Percentiles rank a stretch among this genome's conserved stretches.
Conservation (phyloP, 53 echinoderm and acorn worm genomes). For the Henricia sp. region DNA sequence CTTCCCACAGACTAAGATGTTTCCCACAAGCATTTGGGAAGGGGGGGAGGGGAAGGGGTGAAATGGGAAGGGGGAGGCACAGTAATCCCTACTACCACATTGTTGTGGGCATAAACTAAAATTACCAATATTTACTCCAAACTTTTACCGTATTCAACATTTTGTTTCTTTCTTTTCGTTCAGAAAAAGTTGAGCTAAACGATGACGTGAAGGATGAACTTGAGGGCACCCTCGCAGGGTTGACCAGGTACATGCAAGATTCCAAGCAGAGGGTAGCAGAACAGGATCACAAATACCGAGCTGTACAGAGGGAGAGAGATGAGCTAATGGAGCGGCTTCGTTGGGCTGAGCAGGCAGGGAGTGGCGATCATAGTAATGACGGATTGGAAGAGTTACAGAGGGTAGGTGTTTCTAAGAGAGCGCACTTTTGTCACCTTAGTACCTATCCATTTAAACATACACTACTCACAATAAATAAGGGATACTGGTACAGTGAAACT, state of each 20-base stretch:
- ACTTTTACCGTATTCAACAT: too few relatives aligned
- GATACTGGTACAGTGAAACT: too few relatives aligned
- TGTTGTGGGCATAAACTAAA: too few relatives aligned
- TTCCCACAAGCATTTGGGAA: too few relatives aligned
- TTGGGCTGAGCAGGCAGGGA: constrained; percentile 37
- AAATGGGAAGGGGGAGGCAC: too few relatives aligned
- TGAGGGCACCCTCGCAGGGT: constrained; percentile 74
- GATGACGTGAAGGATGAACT: constrained; percentile 86
- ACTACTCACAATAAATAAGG: too few relatives aligned
- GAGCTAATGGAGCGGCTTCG: constrained; percentile 58
- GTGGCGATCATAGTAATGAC: not conserved
- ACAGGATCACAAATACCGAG: constrained; percentile 66
- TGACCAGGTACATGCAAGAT: constrained; percentile 81
- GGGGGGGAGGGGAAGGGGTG: too few relatives aligned
- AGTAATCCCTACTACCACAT: too few relatives aligned
- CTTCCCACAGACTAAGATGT: too few relatives aligned
- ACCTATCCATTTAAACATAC: too few relatives aligned
- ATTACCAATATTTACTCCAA: too few relatives aligned
- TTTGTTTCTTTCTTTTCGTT: not conserved
- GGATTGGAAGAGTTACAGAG: constrained; percentile 68
- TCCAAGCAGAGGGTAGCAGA: constrained; percentile 72
- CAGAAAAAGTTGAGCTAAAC: constrained; percentile 85
- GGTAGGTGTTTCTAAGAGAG: constrained; percentile 44
- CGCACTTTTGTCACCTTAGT: too few relatives aligned
- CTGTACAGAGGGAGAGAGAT: constrained; percentile 80